Base-by-base conservation (phyloP, 1,140 invertebrate species). In the Trichonephila inaurata region DNA sequence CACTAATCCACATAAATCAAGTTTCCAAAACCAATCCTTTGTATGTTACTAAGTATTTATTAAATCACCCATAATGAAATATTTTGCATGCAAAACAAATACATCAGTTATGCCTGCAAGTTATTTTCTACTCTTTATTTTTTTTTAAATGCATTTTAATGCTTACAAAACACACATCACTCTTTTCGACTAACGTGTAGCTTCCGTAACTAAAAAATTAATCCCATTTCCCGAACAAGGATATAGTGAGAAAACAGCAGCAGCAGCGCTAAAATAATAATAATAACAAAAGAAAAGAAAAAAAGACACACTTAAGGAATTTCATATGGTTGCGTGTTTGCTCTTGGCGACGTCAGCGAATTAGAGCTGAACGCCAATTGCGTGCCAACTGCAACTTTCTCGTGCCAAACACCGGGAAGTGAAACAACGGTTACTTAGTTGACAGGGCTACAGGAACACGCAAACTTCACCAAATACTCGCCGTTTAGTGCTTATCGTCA, bases 381-480 rank as follows among this genome's bases (percentile, higher is more conserved):
- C 92, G 92, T 93, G 92, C 72, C 92, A 66, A 93, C 3, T 19
- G 86, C 92, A 69, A 92, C 92, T 93, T 93, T 93, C 92, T 89
- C 92, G 92, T 62, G 88, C 62, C 62, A 72, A 69, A 85, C 61
- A 89, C 69, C 72, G 88, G 88, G 88, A 89, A 89, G 66, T 72
- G 64, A 66, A 72, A 58, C 24, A 89, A 77, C 64, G 88, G 88
- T 87, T 87, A 87, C 85, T 61, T 87, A 87, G 85, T 87, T 87
- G 85, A 87, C 88, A 89, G 40, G 66, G 64, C 21, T 40, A 72
- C 16, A 89, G 61, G 12, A 58, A 60, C 64, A 72, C 44, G 66
- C 64, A 58, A 85, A 60, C 21, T 58, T 51, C 28, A 21, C 28
- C 81, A 83, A 40, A 69, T 69, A 77, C 28, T 87, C 60, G 60